Evolutionary conservation across 64 coral and sea anemone species (phyloP).

Genomic region (Trachythela sp.): DNA sequence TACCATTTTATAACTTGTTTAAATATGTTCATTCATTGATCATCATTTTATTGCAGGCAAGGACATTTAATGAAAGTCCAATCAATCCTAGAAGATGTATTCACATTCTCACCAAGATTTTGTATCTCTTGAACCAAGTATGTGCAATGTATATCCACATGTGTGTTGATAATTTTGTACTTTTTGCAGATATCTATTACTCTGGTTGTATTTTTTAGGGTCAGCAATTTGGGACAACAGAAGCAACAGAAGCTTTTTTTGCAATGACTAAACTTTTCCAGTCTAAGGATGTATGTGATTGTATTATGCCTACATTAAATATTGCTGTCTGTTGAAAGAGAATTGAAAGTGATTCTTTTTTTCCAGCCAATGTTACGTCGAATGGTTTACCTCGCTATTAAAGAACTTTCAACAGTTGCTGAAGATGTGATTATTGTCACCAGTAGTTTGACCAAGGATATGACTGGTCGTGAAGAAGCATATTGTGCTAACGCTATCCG

Average conservation of each 20-base stretch:
- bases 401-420: slow-evolving; percentile 85
- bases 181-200: too few relatives aligned
- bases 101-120: slow-evolving; percentile 75
- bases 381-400: slow-evolving; percentile 97
- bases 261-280: slow-evolving; percentile 86
- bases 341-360: not conserved
- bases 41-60: slow-evolving; percentile 29
- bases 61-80: slow-evolving; percentile 76
- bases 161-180: too few relatives aligned
- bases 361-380: slow-evolving; percentile 83
- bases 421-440: slow-evolving; percentile 99
- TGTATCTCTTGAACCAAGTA: slow-evolving; percentile 74
- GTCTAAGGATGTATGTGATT: slow-evolving; percentile 70
- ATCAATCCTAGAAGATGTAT: slow-evolving; percentile 69
- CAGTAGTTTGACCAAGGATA: slow-evolving; percentile 98
- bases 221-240: slow-evolving; percentile 65
- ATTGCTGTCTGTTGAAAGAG: too few relatives aligned
- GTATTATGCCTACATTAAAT: too few relatives aligned
- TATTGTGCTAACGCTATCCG: slow-evolving; percentile 92
- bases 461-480: slow-evolving; percentile 97
- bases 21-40: not conserved
- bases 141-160: not conserved
- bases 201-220: slow-evolving; percentile 37
- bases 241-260: slow-evolving; percentile 79
- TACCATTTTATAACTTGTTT: not conserved